Evolutionary conservation across 2,888 invertebrate genomes (phyloP), one percentile per base, ranked within the genome.

Genomic region (Nematopogon swammerdamellus): DNA sequence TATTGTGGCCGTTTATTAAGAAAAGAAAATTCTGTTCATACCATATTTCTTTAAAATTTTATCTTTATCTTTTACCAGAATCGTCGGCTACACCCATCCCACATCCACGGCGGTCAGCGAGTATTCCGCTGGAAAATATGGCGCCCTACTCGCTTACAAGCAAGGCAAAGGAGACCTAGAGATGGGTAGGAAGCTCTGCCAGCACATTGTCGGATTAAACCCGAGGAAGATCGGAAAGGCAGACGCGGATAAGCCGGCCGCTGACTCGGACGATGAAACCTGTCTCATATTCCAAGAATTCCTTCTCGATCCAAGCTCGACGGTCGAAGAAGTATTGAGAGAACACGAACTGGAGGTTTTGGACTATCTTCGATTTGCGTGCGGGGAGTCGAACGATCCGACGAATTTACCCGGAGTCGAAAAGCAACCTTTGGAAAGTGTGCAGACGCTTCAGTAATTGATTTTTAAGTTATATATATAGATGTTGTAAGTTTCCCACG

Each of bases 171-270:
- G 62, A 46, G 60, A 65, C 1, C 70, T 80, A 45, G 72, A 79
- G 50, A 61, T 91, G 10, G 89, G 89, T 17, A 84, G 85, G 57
- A 87, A 92, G 60, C 67, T 97, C 6, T 95, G 95, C 64, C 96
- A 97, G 65, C 97, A 97, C 63, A 86, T 97, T 59, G 92, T 97
- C 18, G 95, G 94, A 25, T 87, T 93, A 84, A 89, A 89, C 59
- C 95, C 95, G 0, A 67, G 62, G 36, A 89, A 86, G 72, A 83
- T 94, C 52, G 94, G 93, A 1, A 68, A 83, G 55, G 77, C 81
- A 54, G 74, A 75, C 16, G 70, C 67, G 47, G 90, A 91, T 61
- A 69, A 84, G 56, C 87, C 88, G 6, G 67, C 76, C 0, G 72
- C 80, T 54, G 83, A 87, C 58, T 65, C 82, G 46, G 91, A 92